Percentiles rank a stretch among this genome's conserved stretches.
Evolutionary conservation across 1,140 invertebrate species (phyloP).

Genomic region (Pseudomyrmex dendroicus): DNA sequence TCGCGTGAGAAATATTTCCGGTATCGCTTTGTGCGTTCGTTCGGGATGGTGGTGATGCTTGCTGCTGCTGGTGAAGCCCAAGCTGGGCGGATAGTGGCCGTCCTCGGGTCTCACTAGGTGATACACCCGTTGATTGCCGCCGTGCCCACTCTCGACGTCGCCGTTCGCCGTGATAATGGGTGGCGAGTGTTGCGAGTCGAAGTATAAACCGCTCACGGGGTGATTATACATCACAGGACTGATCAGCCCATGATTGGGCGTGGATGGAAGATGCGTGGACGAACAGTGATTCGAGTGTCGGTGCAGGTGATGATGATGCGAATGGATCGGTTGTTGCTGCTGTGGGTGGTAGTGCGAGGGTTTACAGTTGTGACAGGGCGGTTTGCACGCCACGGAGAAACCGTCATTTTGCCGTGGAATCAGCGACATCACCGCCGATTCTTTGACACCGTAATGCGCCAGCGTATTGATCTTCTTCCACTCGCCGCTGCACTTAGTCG

Average conservation of each 20-base stretch:
- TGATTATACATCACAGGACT: slow-evolving; percentile 82
- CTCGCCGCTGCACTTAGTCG: slow-evolving; percentile 94
- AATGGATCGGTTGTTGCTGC: slow-evolving; percentile 59
- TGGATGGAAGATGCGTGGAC: slow-evolving; percentile 79
- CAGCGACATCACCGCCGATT: slow-evolving; percentile 97
- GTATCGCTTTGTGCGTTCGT: slow-evolving; percentile 95
- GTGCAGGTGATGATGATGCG: slow-evolving; percentile 78
- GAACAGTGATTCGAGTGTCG: slow-evolving; percentile 81
- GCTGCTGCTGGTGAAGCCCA: slow-evolving; percentile 80
- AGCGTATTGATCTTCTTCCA: slow-evolving; percentile 97
- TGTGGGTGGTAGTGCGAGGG: slow-evolving; percentile 78
- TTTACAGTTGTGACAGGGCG: slow-evolving; percentile 92
- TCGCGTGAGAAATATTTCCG: slow-evolving; percentile 97
- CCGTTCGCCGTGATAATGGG: slow-evolving; percentile 91
- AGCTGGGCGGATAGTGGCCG: slow-evolving; percentile 85
- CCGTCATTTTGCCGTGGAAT: slow-evolving; percentile 95
- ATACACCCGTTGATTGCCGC: slow-evolving; percentile 90
- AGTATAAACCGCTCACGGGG: slow-evolving; percentile 86
- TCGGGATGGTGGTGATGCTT: slow-evolving; percentile 88
- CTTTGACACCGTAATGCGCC: slow-evolving; percentile 96
- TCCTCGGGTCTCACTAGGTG: slow-evolving; percentile 95
- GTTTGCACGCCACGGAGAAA: slow-evolving; percentile 92
- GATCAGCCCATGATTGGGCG: slow-evolving; percentile 80
- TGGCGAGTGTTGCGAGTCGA: slow-evolving; percentile 86
- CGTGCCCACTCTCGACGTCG: slow-evolving; percentile 88